These are phyloP conservation scores for Acleris holmiana DNA, from an alignment of 2,888 invertebrate genomes.

Conservation along the genomic window DNA sequence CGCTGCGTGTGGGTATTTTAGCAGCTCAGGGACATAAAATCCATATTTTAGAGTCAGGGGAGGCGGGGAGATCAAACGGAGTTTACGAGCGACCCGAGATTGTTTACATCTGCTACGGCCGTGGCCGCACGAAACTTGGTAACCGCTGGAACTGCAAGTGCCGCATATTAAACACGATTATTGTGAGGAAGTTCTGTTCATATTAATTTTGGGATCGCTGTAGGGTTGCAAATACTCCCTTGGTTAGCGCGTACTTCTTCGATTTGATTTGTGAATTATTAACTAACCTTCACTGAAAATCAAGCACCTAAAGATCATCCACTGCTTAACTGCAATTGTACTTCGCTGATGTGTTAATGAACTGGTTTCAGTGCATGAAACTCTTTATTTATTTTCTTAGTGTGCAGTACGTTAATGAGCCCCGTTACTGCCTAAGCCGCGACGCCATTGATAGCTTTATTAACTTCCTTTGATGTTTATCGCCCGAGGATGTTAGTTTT, in stretches of 20 bases:
- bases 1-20: constrained; percentile 71
- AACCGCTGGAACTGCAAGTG: constrained; percentile 72
- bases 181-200: constrained; percentile 43
- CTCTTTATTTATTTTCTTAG: constrained; percentile 44
- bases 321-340: too few relatives aligned
- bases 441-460: constrained; percentile 78
- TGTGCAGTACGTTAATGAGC: constrained; percentile 45
- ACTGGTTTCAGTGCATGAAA: constrained; percentile 10
- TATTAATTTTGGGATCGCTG: constrained; percentile 34
- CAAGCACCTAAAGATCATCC: too few relatives aligned
- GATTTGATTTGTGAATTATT: background rate
- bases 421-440: constrained; percentile 63
- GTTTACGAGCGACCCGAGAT: constrained; percentile 80
- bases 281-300: background rate
- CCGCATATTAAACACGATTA: constrained; percentile 54
- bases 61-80: constrained; percentile 79
- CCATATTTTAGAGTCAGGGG: constrained; percentile 76
- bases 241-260: constrained; percentile 1
- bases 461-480: constrained; percentile 79
- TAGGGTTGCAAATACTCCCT: constrained; percentile 20
- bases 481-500: constrained; percentile 82
- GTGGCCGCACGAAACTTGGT: constrained; percentile 76
- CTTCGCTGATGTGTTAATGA: background rate
- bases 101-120: constrained; percentile 83
- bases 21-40: constrained; percentile 79